A percentile compares a stretch with the other conserved stretches of the same genome.
Conservation (phyloP, 2,888 invertebrate species). For the Leptinotarsa haldemani region DNA sequence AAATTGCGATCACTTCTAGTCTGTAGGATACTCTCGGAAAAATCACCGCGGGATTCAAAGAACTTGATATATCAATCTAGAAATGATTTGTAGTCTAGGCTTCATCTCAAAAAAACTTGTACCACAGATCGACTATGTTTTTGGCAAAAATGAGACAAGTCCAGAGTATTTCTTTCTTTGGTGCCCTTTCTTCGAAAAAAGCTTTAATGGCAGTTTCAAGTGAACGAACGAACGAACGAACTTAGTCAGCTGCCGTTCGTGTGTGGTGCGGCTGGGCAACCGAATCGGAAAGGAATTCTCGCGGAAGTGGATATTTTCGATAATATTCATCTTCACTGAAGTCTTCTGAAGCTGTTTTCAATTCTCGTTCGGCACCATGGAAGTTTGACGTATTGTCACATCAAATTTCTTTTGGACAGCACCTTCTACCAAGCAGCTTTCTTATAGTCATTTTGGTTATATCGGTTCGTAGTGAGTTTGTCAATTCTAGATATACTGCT, state of each 20-base stretch:
- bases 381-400: background rate
- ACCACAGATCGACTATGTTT: too few relatives aligned
- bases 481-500: background rate
- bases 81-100: too few relatives aligned
- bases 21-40: too few relatives aligned
- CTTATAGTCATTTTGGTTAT: background rate
- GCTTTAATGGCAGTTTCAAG: background rate
- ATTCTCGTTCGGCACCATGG: background rate
- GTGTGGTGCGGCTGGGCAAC: background rate
- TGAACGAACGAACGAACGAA: too few relatives aligned
- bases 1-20: too few relatives aligned
- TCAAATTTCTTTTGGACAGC: conserved; percentile 4
- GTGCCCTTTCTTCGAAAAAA: background rate
- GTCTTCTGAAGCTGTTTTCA: background rate
- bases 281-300: background rate
- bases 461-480: background rate
- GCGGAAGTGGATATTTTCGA: background rate
- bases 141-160: background rate
- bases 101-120: too few relatives aligned
- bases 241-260: background rate
- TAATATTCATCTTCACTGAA: background rate
- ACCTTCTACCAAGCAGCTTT: background rate
- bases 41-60: too few relatives aligned
- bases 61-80: too few relatives aligned
- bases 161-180: background rate